Evolutionary conservation across 2,113 vertebrate species (phyloP).

Genomic region (Cettia cetti): DNA sequence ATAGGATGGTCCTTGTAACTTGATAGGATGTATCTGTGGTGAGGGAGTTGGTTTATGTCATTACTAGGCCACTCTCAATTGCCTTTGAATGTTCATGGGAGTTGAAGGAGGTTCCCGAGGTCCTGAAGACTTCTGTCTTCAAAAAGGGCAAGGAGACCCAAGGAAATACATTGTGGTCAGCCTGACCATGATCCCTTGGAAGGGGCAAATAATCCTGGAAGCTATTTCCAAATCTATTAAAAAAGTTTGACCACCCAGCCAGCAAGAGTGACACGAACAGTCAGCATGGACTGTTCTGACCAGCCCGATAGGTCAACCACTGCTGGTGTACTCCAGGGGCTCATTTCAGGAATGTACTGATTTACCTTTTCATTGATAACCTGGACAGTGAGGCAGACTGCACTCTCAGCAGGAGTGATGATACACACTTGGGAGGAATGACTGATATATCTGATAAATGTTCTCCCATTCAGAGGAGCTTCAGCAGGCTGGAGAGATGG

Average conservation of each 20-base stretch:
- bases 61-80: neutral
- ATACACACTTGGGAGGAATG: neutral
- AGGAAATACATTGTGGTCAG: neutral
- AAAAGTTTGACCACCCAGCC: neutral
- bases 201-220: neutral
- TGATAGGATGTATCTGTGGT: neutral
- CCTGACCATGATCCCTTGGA: neutral
- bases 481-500: neutral
- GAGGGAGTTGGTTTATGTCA: neutral
- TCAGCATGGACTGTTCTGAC: neutral
- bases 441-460: neutral
- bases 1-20: neutral
- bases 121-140: neutral
- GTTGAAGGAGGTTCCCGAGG: neutral
- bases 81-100: neutral
- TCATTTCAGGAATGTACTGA: neutral
- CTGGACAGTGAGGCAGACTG: neutral
- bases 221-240: neutral
- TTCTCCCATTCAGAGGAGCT: neutral
- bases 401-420: neutral
- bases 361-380: neutral
- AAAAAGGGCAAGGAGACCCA: neutral
- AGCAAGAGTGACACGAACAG: fast-evolving
- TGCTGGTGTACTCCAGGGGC: neutral
- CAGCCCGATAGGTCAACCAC: neutral